Conservation (phyloP, 2,113 vertebrate species). For the Ameiurus melas region DNA sequence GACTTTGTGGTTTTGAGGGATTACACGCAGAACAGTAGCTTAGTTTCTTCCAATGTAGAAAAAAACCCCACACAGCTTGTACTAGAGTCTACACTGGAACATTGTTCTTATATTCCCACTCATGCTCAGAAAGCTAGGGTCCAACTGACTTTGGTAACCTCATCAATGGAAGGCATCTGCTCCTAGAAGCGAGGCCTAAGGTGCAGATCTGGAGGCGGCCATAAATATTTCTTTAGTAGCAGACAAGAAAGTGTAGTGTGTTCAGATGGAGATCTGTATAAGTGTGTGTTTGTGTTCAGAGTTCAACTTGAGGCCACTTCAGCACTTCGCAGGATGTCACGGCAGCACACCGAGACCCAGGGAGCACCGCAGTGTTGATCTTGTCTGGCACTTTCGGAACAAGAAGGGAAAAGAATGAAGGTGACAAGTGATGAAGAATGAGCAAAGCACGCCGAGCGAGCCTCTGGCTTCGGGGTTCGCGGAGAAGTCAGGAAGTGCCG, state of each 20-base stretch:
- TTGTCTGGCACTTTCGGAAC: constrained; percentile 5
- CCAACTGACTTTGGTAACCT: background rate
- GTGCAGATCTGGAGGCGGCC: background rate
- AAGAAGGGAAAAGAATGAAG: constrained; percentile 5
- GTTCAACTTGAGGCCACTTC: constrained; percentile 42
- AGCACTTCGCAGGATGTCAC: constrained; percentile 33
- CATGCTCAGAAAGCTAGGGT: background rate
- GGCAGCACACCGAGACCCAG: background rate
- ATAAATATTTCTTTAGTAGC: constrained; percentile 27
- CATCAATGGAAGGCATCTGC: constrained; percentile 4
- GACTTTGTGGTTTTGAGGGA: constrained; percentile 12
- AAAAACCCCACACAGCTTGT: background rate
- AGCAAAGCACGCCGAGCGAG: background rate
- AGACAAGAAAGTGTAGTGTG: background rate
- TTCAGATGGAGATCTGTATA: background rate
- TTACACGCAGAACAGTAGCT: constrained; percentile 19
- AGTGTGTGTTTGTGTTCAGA: constrained; percentile 8
- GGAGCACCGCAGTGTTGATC: background rate
- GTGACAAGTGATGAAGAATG: constrained; percentile 28
- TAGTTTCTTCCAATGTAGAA: background rate
- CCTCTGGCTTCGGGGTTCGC: constrained; percentile 2
- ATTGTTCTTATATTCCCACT: constrained; percentile 1
- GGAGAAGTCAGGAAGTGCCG: constrained; percentile 12
- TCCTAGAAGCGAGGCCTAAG: constrained; percentile 5
- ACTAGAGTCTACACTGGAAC: background rate